phyloP scores from a whole-genome alignment of 2,797 vertebrate genomes.

The Leucoraja ocellata region DNA sequence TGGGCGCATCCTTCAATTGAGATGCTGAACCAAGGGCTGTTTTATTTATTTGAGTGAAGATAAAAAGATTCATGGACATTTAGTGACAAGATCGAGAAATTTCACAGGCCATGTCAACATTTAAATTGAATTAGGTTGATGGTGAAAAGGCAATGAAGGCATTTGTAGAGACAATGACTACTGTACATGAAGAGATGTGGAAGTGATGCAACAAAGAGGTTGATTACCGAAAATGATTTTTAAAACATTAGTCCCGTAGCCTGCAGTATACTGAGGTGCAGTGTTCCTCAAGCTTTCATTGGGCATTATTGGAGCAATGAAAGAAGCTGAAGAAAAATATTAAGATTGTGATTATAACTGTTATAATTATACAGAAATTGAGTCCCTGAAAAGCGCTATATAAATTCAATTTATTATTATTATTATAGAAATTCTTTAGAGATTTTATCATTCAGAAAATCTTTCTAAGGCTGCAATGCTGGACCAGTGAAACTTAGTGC shows the following conservation, averaged over 20 bases:
- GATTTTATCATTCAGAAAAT: neutral
- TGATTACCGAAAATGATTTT: too few relatives aligned
- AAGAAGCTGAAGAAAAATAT: too few relatives aligned
- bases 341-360: too few relatives aligned
- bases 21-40: neutral
- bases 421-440: neutral
- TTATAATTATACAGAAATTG: neutral
- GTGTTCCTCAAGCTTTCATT: too few relatives aligned
- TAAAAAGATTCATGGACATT: neutral
- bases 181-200: too few relatives aligned
- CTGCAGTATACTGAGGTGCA: too few relatives aligned
- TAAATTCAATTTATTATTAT: too few relatives aligned
- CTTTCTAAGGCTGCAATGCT: neutral
- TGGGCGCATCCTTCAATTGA: neutral
- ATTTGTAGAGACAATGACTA: neutral
- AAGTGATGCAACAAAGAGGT: too few relatives aligned
- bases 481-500: neutral
- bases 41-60: neutral
- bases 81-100: neutral
- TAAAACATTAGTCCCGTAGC: too few relatives aligned
- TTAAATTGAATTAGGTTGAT: neutral
- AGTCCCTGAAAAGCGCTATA: too few relatives aligned
- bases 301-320: too few relatives aligned
- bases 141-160: neutral
- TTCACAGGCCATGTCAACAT: neutral